Evolutionary conservation across 1,140 invertebrate species (phyloP).

Genomic region (Drosophila takahashii): DNA sequence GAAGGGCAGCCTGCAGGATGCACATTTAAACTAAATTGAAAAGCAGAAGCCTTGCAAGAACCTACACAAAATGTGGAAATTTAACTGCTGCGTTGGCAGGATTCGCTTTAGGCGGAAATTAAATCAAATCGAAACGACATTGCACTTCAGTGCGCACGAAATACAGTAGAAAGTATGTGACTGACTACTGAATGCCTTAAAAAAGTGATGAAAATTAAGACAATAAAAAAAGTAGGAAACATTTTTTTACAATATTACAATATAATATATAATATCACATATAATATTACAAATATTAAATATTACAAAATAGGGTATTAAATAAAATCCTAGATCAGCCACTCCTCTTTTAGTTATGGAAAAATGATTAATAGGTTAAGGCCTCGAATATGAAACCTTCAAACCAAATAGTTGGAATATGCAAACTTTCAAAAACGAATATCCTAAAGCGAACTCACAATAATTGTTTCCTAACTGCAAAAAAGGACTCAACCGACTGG

Average conservation of each 20-base stretch:
- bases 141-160: conserved; percentile 27
- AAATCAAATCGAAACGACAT: conserved; percentile 45
- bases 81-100: conserved; percentile 10
- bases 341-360: too few relatives aligned
- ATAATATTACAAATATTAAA: too few relatives aligned
- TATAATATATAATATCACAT: too few relatives aligned
- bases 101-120: conserved; percentile 45
- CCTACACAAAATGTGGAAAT: conserved; percentile 24
- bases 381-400: too few relatives aligned
- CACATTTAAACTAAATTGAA: conserved; percentile 62
- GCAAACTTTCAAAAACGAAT: not conserved
- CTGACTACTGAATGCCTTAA: not conserved
- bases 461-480: not conserved
- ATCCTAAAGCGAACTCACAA: not conserved
- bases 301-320: too few relatives aligned
- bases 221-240: too few relatives aligned
- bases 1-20: conserved; percentile 24
- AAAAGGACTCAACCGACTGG: not conserved
- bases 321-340: too few relatives aligned
- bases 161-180: not conserved
- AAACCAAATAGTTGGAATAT: too few relatives aligned
- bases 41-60: conserved; percentile 39
- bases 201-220: not conserved
- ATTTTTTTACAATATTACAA: too few relatives aligned
- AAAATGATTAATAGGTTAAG: too few relatives aligned